Evolutionary conservation across 1,140 invertebrate species (phyloP).

Genomic region (Tribolium madens): DNA sequence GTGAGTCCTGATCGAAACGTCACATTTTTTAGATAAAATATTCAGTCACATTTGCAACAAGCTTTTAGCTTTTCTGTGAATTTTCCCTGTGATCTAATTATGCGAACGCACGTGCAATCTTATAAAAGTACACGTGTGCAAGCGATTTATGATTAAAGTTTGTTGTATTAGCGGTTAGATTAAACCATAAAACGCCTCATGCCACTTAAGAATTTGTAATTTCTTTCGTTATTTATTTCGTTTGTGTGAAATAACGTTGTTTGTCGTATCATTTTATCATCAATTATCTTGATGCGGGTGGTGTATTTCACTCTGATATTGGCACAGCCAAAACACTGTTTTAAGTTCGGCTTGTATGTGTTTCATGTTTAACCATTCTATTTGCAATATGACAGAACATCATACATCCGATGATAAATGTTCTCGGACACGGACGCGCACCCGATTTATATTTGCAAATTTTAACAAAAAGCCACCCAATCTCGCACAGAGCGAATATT

Average conservation of each 20-base stretch:
- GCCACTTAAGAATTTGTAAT: conserved; percentile 45
- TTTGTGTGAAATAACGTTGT: neutral
- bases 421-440: conserved; percentile 19
- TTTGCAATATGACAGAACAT: conserved; percentile 46
- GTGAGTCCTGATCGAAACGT: too few species aligned
- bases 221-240: conserved; percentile 32
- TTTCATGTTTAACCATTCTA: conserved; percentile 46
- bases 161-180: conserved; percentile 51
- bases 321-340: conserved; percentile 35
- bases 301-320: conserved; percentile 33
- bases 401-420: conserved; percentile 45
- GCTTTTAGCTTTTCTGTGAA: neutral
- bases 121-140: conserved; percentile 47
- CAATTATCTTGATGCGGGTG: conserved; percentile 24
- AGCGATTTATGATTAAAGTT: conserved; percentile 51
- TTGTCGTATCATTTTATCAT: conserved; percentile 23
- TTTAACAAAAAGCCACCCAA: conserved; percentile 30
- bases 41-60: neutral
- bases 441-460: conserved; percentile 46
- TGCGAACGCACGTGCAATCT: conserved; percentile 49
- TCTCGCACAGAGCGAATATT: neutral
- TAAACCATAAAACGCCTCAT: conserved; percentile 51
- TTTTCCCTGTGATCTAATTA: conserved; percentile 19
- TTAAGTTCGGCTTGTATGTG: conserved; percentile 38
- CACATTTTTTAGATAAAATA: neutral